Base-by-base conservation (phyloP, 2,888 invertebrate genomes). In the Argyresthia goedartella region DNA sequence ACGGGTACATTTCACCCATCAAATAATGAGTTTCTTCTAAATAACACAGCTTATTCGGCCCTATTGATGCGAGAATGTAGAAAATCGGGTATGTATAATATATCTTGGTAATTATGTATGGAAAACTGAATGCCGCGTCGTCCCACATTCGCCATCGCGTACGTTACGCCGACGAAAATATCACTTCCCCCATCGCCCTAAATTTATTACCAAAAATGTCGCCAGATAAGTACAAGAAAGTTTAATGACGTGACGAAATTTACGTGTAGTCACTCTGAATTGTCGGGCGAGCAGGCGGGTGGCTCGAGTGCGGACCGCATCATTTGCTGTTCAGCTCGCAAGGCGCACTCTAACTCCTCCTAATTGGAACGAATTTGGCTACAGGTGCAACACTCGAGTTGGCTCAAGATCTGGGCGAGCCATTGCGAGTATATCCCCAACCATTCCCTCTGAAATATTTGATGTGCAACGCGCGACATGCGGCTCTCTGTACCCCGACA, bases 321-420 rank as follows among this genome's bases (percentile, higher is more conserved):
- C 85, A 84, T 86, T 86, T 82, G 79, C 81, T 76, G 81, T 80
- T 81, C 82, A 81, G 81, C 78, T 77, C 73, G 76, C 76, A 71
- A 70, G 74, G 79, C 78, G 76, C 76, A 75, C 82, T 81, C 78
- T 81, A 81, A 82, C 84, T 82, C 77, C 74, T 81, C 75, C 81
- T 86, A 86, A 86, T 85, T 86, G 85, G 85, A 84, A 80, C 77
- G 72, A 84, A 81, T 84, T 86, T 84, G 86, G 85, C 84, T 86
- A 76, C 85, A 86, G 85, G 85, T 86, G 85, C 82, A 80, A 77
- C 73, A 80, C 85, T 84, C 71, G 73, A 84, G 73, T 78, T 81
- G 79, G 82, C 82, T 85, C 81, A 81, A 84, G 85, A 82, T 82
- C 81, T 79, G 69, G 75, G 78, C 79, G 76, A 79, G 74, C 75